Evolutionary conservation across 1,140 invertebrate species (phyloP), one percentile per base, ranked within the genome.

Genomic region (Cydia splendana): DNA sequence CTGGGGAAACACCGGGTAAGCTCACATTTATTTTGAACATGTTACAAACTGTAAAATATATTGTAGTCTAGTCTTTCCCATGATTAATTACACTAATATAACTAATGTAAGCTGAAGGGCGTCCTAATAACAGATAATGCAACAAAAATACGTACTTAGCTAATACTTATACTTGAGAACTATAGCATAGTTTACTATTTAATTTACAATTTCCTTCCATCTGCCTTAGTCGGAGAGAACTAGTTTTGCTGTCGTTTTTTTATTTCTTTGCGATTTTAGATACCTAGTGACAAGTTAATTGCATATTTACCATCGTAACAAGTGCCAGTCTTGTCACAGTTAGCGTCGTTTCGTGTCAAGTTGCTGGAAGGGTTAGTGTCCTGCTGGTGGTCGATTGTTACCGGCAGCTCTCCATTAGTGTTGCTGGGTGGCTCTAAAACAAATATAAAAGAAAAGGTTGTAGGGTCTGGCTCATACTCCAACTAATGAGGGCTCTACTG

Each of bases 261-360:
- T n/a, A 15, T 15, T 51, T 9, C 12, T 53, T 18, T 4, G n/a
- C n/a, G 6, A 18, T 53, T 18, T 53, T 18, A 15, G 51, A 53
- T 6, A 53, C 0, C 2, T n/a, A n/a, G 24, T 10, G 6, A 62
- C 53, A n/a, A 62, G 53, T 24, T 28, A 74, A 48, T 18, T 24
- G 30, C 13, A 65, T 71, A 79, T 77, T 87, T 88, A 98, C 98
- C 98, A 93, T 99, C 97, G 84, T 98, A 98, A 87, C 98, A 99
- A 75, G 98, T 98, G 85, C 98, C 98, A 45, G 97, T 98, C 85
- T 98, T 97, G 91, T 98, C 98, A 87, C 98, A 99, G 91, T 98
- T 98, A 15, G 97, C 96, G 82, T 97, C 96, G 80, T 95, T 95
- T 83, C 96, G 94, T 2, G 96, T 96, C 75, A 96, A 85, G 84